phyloP scores from a whole-genome alignment of 2,888 invertebrate genomes.

The Camptogramma bilineatum region DNA sequence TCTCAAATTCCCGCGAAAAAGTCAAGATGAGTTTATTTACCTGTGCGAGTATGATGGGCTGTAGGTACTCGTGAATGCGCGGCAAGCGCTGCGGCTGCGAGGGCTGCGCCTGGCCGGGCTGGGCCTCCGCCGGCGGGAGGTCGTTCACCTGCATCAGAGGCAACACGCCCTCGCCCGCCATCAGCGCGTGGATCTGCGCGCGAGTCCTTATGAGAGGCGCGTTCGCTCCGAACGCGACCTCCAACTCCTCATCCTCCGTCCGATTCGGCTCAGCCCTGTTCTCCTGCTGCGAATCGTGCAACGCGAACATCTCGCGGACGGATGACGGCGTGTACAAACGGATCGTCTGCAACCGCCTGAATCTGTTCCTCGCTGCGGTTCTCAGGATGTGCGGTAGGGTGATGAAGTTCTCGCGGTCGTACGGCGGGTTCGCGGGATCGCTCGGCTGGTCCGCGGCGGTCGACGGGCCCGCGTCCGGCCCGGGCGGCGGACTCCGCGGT shows the following conservation, averaged over 20 bases:
- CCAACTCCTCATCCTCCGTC: constrained; percentile 6
- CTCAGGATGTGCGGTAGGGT: constrained; percentile 74
- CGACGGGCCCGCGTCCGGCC: constrained; percentile 59
- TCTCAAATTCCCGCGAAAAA: too few relatives aligned
- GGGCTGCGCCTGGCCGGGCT: constrained; percentile 70
- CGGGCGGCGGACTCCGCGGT: constrained; percentile 47
- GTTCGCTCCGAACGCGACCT: background rate
- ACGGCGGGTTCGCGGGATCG: constrained; percentile 49
- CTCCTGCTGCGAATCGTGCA: constrained; percentile 61
- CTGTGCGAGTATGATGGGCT: constrained; percentile 81
- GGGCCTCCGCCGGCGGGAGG: constrained; percentile 63
- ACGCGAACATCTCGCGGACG: constrained; percentile 73
- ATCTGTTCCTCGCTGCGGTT: constrained; percentile 72
- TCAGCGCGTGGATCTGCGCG: constrained; percentile 62
- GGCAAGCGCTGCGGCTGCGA: constrained; percentile 63
- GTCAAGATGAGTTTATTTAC: constrained; percentile 47
- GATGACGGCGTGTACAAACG: constrained; percentile 76
- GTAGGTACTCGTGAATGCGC: constrained; percentile 76
- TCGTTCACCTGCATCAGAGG: constrained; percentile 88
- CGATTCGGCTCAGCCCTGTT: constrained; percentile 29
- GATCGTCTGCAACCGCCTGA: constrained; percentile 74
- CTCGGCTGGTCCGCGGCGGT: constrained; percentile 58
- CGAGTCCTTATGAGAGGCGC: constrained; percentile 38
- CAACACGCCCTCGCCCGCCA: constrained; percentile 70
- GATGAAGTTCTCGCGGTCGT: constrained; percentile 73